Evolutionary conservation across 92 coral and sea anemone species (phyloP), one percentile per base, ranked within the genome.

Genomic region (Muricea muricata): DNA sequence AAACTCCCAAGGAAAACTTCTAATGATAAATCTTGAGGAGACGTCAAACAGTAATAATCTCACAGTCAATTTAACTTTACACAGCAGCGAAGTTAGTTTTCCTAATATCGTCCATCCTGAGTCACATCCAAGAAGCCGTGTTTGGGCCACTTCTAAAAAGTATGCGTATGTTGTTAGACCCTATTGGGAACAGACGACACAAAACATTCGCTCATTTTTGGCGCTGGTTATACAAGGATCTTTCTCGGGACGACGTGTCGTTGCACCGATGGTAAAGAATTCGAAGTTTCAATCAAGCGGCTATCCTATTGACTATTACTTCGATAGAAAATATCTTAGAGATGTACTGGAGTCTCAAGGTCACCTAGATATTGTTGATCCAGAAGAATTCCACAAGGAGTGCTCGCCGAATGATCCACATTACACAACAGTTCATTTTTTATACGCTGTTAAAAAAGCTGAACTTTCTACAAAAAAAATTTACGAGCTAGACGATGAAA

Each of bases 131-230:
- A 10, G 37, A 25, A 63, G 12, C 39, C 1, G 15, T 28, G n/a
- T 10, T 28, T 28, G 4, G 1, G 13, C 0, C 18, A 18, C 20
- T 6, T 9, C 29, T 11, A 63, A 32, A 30, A 63, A 63, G 12
- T 78, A 78, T 55, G 83, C 63, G 24, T 57, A 31, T 17, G 83
- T 78, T 18, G 12, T 31, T 78, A 35, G 45, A 11, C 93, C 93
- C 34, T 95, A 94, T 61, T 96, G 94, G 85, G 99, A 96, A 75
- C 99, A 96, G 65, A 90, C 94, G 8, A 93, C 93, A 20, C 92
- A 91, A 73, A 93, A 93, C 39, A 96, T 96, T 25, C 92, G 93
- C 41, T 90, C 89, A 56, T 75, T 96, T 45, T 42, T 96, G 13
- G 94, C 93, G 52, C 90, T 96, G 24, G 92, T 91, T 42, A 93